Conservation (phyloP, 2,888 invertebrate genomes). For the Ceramica pisi region DNA sequence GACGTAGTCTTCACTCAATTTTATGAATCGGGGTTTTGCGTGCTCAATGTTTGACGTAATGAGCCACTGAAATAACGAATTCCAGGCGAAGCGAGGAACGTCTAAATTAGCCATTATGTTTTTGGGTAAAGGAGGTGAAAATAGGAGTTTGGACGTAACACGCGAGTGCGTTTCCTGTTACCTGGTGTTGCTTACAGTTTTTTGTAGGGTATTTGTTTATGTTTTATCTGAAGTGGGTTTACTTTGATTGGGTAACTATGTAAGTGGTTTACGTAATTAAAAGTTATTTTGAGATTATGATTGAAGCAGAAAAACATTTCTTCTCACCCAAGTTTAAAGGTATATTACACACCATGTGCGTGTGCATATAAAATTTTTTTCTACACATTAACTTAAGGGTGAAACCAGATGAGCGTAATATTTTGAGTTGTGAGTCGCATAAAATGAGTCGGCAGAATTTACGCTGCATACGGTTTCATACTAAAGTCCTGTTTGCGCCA, state of each 20-base stretch:
- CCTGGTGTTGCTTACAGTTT: conserved; percentile 27
- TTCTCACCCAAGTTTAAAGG: too few species aligned
- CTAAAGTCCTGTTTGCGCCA: too few species aligned
- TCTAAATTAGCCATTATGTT: conserved; percentile 71
- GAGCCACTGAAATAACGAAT: conserved; percentile 73
- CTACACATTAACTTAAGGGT: too few species aligned
- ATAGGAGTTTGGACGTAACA: conserved; percentile 53
- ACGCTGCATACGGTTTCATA: too few species aligned
- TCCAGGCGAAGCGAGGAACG: conserved; percentile 46
- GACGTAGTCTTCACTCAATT: conserved; percentile 79
- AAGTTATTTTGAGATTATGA: neutral
- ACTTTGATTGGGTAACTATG: neutral
- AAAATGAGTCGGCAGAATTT: too few species aligned
- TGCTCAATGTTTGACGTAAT: conserved; percentile 80
- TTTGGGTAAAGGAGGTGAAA: conserved; percentile 69
- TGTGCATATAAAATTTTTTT: too few species aligned
- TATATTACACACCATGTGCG: too few species aligned
- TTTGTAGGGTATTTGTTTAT: conserved; percentile 28
- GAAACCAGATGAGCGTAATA: too few species aligned
- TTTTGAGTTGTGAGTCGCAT: too few species aligned
- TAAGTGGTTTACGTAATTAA: neutral
- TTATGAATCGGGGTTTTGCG: conserved; percentile 85
- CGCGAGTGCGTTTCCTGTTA: conserved; percentile 54
- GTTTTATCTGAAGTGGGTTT: conserved; percentile 4
- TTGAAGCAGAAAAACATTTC: neutral